Percentiles rank a stretch among this genome's conserved stretches.
Conservation (phyloP, 92 coral and sea anemone genomes). For the Actinostola sp. region DNA sequence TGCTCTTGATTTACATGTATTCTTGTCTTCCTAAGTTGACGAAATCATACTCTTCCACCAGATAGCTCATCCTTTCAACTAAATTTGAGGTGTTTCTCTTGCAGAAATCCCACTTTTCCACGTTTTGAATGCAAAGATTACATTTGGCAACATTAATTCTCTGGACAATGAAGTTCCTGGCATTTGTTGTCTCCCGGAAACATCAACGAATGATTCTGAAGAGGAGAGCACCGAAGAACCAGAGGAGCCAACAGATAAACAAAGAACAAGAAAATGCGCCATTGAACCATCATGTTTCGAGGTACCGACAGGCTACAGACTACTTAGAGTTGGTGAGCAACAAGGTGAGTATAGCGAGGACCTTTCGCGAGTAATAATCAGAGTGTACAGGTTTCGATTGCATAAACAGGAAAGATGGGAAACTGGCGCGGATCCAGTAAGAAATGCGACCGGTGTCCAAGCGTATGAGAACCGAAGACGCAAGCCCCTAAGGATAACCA, state of each 20-base stretch:
- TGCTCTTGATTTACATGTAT: no score
- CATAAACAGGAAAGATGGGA: no score
- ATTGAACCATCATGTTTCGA: slow-evolving; percentile 83
- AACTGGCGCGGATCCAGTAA: no score
- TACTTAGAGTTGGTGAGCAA: slow-evolving; percentile 73
- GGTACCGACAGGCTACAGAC: slow-evolving; percentile 82
- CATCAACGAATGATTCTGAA: slow-evolving; percentile 38
- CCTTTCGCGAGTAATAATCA: no score
- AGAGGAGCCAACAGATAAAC: slow-evolving; percentile 23
- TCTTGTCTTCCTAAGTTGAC: no score
- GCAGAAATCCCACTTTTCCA: slow-evolving; percentile 97
- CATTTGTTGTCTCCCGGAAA: slow-evolving; percentile 44
- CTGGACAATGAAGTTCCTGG: slow-evolving; percentile 69
- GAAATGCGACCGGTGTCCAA: no score
- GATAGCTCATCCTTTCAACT: no score
- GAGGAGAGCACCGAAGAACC: slow-evolving; percentile 4
- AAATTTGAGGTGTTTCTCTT: slow-evolving; percentile 11
- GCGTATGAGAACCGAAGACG: no score
- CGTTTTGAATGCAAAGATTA: slow-evolving; percentile 91
- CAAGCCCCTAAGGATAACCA: no score
- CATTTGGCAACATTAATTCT: slow-evolving; percentile 95
- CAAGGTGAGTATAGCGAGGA: slow-evolving; percentile 82
- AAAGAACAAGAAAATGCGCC: slow-evolving; percentile 41
- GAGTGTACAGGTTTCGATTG: no score
- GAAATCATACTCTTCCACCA: no score